Conservation (phyloP, 1,140 invertebrate genomes). For the Dolichoris vasculosae region DNA sequence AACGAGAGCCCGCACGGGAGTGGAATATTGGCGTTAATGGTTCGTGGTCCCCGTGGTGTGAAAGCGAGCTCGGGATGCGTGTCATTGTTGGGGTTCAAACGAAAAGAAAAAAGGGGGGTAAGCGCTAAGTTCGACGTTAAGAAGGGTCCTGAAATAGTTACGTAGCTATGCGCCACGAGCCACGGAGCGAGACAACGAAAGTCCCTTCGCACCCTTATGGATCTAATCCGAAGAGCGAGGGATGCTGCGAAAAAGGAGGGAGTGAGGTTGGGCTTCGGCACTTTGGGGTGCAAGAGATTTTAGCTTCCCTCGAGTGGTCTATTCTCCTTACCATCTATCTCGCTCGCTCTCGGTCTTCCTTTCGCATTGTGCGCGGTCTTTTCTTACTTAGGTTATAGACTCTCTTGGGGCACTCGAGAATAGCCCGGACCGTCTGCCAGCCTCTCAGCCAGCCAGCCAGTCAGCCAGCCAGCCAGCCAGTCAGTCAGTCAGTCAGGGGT, state of each 20-base stretch:
- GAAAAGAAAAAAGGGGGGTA: background rate
- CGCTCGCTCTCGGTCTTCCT: slow-evolving; percentile 42
- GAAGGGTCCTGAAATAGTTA: slow-evolving; percentile 28
- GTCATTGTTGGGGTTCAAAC: slow-evolving; percentile 65
- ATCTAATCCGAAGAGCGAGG: slow-evolving; percentile 58
- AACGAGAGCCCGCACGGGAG: slow-evolving; percentile 26
- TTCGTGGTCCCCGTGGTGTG: slow-evolving; percentile 69
- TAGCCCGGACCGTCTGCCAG: slow-evolving; percentile 61
- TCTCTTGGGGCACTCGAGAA: slow-evolving; percentile 63
- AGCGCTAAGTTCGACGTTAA: background rate
- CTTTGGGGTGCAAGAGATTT: slow-evolving; percentile 74
- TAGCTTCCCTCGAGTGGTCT: slow-evolving; percentile 67
- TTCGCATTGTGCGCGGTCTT: slow-evolving; percentile 43
- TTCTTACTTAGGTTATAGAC: slow-evolving; percentile 49
- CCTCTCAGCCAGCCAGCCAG: slow-evolving; percentile 71
- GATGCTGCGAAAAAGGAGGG: slow-evolving; percentile 74
- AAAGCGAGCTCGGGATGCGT: slow-evolving; percentile 69
- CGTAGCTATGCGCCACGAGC: slow-evolving; percentile 17
- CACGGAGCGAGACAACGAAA: slow-evolving; percentile 41
- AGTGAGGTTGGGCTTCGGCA: slow-evolving; percentile 67
- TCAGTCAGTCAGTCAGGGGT: slow-evolving; percentile 73
- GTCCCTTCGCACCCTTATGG: slow-evolving; percentile 61
- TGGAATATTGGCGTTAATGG: slow-evolving; percentile 72
- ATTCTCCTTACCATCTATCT: slow-evolving; percentile 56
- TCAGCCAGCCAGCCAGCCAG: slow-evolving; percentile 69